Percentiles rank a stretch among this genome's conserved stretches.
phyloP scores from a whole-genome alignment of 2,113 vertebrate species.

The Egretta garzetta region DNA sequence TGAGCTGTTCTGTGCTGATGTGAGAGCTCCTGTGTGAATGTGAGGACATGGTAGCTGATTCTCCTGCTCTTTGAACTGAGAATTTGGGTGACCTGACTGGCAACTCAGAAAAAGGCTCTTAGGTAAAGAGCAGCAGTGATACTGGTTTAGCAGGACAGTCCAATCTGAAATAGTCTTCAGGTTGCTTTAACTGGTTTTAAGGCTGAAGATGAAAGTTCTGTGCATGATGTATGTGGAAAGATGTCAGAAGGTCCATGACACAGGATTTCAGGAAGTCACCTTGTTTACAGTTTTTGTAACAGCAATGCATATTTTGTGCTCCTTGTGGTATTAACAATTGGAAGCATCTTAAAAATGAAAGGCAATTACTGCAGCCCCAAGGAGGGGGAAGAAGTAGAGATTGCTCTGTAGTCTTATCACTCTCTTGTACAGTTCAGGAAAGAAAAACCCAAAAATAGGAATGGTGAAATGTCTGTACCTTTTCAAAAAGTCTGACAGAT shows the following conservation, averaged over 20 bases:
- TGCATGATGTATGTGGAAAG: neutral
- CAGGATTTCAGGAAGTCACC: neutral
- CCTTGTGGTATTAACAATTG: neutral
- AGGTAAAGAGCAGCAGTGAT: neutral
- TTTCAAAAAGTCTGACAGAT: neutral
- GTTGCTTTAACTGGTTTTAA: neutral
- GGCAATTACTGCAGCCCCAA: neutral
- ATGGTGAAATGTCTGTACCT: fast-evolving
- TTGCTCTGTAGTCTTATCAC: neutral
- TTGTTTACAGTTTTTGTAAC: neutral
- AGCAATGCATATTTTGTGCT: neutral
- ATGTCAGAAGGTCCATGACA: neutral
- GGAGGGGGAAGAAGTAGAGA: neutral
- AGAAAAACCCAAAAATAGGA: neutral
- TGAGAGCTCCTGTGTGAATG: neutral
- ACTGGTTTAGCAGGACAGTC: neutral
- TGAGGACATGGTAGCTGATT: neutral
- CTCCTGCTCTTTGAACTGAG: neutral
- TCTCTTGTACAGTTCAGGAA: neutral
- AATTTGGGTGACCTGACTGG: neutral
- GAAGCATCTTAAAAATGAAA: neutral
- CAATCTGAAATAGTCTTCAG: neutral
- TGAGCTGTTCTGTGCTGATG: neutral
- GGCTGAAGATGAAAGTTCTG: neutral
- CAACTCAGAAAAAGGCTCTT: neutral